phyloP scores from a whole-genome alignment of 2,797 vertebrate genomes.

The Uromys caudimaculatus region DNA sequence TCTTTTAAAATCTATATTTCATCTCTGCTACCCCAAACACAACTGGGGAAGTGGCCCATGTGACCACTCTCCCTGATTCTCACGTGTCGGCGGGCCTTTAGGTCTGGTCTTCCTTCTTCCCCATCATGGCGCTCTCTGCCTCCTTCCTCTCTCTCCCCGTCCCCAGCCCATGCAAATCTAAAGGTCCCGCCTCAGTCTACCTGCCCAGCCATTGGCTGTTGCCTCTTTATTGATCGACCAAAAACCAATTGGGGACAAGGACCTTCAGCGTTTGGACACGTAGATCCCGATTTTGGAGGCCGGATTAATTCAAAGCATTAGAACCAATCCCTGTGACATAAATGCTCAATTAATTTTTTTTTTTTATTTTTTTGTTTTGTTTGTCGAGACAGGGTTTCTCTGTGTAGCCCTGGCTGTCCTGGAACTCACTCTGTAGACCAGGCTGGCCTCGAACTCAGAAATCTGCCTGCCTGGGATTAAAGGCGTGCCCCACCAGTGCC shows the following conservation, averaged over 20 bases:
- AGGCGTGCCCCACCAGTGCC: too few species aligned
- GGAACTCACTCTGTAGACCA: too few species aligned
- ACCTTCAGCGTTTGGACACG: not conserved
- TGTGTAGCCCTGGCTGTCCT: too few species aligned
- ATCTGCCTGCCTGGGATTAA: too few species aligned
- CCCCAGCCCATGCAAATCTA: not conserved
- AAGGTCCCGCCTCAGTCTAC: not conserved
- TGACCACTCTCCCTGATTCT: not conserved
- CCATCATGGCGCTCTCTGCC: not conserved
- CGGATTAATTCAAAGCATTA: not conserved
- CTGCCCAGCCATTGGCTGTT: not conserved
- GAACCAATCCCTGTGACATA: not conserved
- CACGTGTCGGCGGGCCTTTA: not conserved
- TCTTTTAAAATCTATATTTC: not conserved
- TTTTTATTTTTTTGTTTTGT: too few species aligned
- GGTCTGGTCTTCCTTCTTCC: not conserved
- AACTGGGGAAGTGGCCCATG: not conserved
- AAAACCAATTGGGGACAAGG: not conserved
- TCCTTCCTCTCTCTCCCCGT: not conserved
- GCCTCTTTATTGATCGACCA: not conserved
- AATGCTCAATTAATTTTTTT: not conserved
- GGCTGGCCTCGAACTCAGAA: too few species aligned
- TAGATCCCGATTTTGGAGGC: not conserved
- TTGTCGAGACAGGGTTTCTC: too few species aligned
- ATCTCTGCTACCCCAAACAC: not conserved